Base-by-base conservation (phyloP, 1,140 invertebrate genomes). In the Amyelois transitella region DNA sequence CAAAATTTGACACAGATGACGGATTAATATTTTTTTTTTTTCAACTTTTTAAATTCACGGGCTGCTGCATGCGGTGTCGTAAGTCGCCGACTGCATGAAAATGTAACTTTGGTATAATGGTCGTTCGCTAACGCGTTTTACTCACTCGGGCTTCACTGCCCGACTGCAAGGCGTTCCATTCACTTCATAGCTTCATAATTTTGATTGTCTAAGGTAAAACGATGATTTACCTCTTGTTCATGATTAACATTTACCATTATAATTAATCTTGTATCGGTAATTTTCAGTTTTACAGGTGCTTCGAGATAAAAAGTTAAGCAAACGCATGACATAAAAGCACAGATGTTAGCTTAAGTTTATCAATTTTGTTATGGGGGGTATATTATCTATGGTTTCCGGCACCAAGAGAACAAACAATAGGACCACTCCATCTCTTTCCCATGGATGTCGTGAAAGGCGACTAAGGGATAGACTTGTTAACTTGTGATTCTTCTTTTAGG, bases 151-250 rank as follows among this genome's bases (percentile, higher is more conserved):
- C 45, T 21, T 21, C 18, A 2, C 0, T n/a, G 45, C 45, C 45
- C 45, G 45, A 48, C 45, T 48, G 45, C 45, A 21, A 48, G 19
- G 18, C 19, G 8, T 18, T 18, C 45, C 45, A 48, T 48, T 48
- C 45, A 48, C 45, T 48, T 21, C 45, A 48, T 19, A 48, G 21
- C 45, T 19, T 48, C 45, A 48, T n/a, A 6, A 48, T 48, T 20
- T 21, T 21, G 20, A 48, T 48, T 48, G 45, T 48, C 45, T 20
- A 21, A 48, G 45, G 45, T 21, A 48, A 44, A 48, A 38, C n/a
- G 32, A 38, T 14, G 32, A n/a, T 6, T 32, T 32, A n/a, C n/a
- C 25, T 32, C 25, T 32, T 10, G 12, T 2, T 38, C 5, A 38
- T 8, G 32, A 14, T 14, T 14, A 38, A 14, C 32, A 12, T 38